Evolutionary conservation across 2,113 vertebrate species (phyloP).

Genomic region (Psephotus haematonotus): DNA sequence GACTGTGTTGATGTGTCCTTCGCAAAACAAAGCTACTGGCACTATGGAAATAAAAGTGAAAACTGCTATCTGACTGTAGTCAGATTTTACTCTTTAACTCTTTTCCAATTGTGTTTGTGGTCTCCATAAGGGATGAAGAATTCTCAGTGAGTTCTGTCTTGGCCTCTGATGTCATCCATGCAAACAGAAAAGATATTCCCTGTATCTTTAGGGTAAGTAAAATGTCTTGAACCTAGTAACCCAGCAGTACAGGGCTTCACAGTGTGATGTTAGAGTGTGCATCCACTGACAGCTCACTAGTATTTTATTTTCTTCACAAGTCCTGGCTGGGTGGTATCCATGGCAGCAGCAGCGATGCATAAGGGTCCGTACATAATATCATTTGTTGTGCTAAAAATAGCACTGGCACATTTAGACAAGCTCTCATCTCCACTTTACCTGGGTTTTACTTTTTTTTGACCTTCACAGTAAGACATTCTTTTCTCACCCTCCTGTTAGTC

Average conservation of each 20-base stretch:
- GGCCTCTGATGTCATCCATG: slow-evolving; percentile 98
- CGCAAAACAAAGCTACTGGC: not conserved
- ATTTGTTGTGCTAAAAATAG: not conserved
- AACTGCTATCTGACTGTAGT: not conserved
- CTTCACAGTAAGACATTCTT: not conserved
- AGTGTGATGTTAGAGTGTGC: not conserved
- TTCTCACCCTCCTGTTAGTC: not conserved
- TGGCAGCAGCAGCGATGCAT: not conserved
- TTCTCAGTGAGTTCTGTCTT: slow-evolving; percentile 98
- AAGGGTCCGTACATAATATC: not conserved
- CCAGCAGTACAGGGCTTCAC: not conserved
- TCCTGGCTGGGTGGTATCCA: not conserved
- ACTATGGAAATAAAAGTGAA: not conserved
- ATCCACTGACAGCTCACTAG: not conserved
- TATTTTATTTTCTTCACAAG: not conserved
- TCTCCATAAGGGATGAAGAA: slow-evolving; percentile 90
- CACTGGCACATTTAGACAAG: not conserved
- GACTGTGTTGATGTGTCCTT: not conserved
- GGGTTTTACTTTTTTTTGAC: not conserved
- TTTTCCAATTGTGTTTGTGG: slow-evolving; percentile 30
- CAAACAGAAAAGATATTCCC: slow-evolving; percentile 95
- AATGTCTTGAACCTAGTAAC: not conserved
- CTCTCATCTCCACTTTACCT: not conserved
- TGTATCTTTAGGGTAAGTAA: slow-evolving; percentile 95
- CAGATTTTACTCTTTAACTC: not conserved